phyloP scores from a whole-genome alignment of 2,797 vertebrate genomes.

The Mustela erminea region DNA sequence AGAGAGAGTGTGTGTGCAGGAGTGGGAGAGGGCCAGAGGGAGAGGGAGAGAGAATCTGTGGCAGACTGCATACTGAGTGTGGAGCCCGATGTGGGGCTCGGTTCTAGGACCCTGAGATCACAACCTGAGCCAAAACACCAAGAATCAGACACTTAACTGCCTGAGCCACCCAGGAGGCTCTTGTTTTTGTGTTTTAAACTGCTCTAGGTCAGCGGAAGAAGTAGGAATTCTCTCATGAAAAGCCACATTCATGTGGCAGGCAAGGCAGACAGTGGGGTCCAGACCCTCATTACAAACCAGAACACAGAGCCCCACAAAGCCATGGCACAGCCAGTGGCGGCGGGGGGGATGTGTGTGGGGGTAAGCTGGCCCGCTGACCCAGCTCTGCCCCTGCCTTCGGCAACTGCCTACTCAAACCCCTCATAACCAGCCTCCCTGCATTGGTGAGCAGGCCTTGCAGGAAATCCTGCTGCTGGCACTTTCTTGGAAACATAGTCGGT shows the following conservation, averaged over 20 bases:
- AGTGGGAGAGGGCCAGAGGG: background rate
- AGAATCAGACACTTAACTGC: background rate
- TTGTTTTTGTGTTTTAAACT: background rate
- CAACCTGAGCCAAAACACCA: background rate
- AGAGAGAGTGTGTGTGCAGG: no score
- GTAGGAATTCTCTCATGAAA: background rate
- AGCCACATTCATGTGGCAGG: background rate
- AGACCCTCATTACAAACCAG: background rate
- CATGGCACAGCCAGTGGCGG: fast-evolving
- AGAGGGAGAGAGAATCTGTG: background rate
- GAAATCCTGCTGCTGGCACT: fast-evolving
- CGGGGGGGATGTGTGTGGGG: background rate
- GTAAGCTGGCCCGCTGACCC: background rate
- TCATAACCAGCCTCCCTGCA: fast-evolving
- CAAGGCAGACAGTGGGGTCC: background rate
- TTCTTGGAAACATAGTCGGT: fast-evolving
- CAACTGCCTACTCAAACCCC: fast-evolving
- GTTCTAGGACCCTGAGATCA: background rate
- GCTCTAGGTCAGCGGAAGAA: background rate
- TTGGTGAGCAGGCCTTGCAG: background rate
- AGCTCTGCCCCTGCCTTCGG: no score
- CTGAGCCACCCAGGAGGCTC: background rate
- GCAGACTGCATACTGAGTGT: background rate
- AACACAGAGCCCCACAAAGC: background rate
- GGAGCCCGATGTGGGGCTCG: no score